Conservation (phyloP, 2,888 invertebrate species). For the Choreutis nemorana region DNA sequence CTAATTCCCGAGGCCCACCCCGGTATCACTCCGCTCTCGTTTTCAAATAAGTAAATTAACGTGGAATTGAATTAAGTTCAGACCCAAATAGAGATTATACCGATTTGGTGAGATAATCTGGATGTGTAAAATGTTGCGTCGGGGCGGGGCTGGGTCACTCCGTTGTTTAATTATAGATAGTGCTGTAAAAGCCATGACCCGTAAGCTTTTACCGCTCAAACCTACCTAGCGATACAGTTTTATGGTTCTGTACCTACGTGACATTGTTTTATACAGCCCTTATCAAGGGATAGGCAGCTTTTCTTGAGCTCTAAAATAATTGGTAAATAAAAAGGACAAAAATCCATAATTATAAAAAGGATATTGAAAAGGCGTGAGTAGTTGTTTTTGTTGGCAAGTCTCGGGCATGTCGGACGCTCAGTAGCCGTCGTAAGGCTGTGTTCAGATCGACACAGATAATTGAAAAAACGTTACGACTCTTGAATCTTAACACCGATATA, state of each 20-base stretch:
- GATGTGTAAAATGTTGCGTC: constrained; percentile 55
- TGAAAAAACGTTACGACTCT: constrained; percentile 53
- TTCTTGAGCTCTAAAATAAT: no score
- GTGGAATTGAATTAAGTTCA: constrained; percentile 56
- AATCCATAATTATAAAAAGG: no score
- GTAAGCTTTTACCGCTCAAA: no score
- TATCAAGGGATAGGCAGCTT: no score
- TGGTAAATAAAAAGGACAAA: no score
- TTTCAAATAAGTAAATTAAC: constrained; percentile 60
- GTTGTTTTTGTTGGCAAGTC: no score
- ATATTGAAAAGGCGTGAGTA: no score
- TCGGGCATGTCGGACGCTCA: constrained; percentile 33
- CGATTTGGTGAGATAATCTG: constrained; percentile 58
- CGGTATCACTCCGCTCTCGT: constrained; percentile 38
- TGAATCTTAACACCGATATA: constrained; percentile 61
- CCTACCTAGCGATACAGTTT: no score
- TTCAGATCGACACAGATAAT: constrained; percentile 53
- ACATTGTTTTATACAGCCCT: no score
- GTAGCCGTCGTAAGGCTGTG: constrained; percentile 51
- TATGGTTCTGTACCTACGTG: no score
- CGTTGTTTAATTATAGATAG: constrained; percentile 59
- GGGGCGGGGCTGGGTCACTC: constrained; percentile 38
- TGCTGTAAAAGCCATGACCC: constrained; percentile 28
- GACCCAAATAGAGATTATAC: constrained; percentile 50
- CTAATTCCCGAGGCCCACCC: constrained; percentile 30